These are phyloP conservation scores for Pseudolycoriella hygida DNA, from an alignment of 2,888 invertebrate genomes.

Conservation along the genomic window DNA sequence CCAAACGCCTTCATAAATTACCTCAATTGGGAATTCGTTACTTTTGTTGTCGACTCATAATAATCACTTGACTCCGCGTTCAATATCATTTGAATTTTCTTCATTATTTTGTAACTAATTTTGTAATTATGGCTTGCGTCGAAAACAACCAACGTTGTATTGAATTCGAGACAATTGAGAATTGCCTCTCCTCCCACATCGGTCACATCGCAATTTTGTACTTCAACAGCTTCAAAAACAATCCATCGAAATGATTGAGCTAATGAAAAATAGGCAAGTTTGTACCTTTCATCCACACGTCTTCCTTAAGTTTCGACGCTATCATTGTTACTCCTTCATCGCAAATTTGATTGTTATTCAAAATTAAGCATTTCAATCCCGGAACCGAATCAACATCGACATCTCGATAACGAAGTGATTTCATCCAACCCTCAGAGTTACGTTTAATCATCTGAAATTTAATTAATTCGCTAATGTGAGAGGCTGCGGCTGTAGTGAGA, in stretches of 20 bases:
- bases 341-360: slow-evolving; percentile 51
- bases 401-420: slow-evolving; percentile 56
- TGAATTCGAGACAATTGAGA: slow-evolving; percentile 41
- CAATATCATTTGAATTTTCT: slow-evolving; percentile 5
- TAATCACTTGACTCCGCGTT: no score
- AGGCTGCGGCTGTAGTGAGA: slow-evolving; percentile 42
- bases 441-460: slow-evolving; percentile 50
- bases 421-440: slow-evolving; percentile 67
- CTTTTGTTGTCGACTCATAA: no score
- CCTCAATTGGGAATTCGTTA: no score
- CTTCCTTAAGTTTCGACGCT: slow-evolving; percentile 52
- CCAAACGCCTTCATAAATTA: no score
- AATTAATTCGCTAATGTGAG: slow-evolving; percentile 10
- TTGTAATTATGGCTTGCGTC: slow-evolving; percentile 43
- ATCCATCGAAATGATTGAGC: no score
- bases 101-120: slow-evolving; percentile 16
- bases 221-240: slow-evolving; percentile 38
- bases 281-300: slow-evolving; percentile 57
- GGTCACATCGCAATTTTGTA: slow-evolving; percentile 57
- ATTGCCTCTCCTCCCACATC: slow-evolving; percentile 38
- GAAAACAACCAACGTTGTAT: slow-evolving; percentile 45
- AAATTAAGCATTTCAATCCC: slow-evolving; percentile 47
- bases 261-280: no score
- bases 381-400: slow-evolving; percentile 56
- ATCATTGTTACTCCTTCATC: slow-evolving; percentile 44